These are phyloP conservation scores for Notodonta dromedarius DNA, from an alignment of 2,888 invertebrate species.

Conservation along the genomic window DNA sequence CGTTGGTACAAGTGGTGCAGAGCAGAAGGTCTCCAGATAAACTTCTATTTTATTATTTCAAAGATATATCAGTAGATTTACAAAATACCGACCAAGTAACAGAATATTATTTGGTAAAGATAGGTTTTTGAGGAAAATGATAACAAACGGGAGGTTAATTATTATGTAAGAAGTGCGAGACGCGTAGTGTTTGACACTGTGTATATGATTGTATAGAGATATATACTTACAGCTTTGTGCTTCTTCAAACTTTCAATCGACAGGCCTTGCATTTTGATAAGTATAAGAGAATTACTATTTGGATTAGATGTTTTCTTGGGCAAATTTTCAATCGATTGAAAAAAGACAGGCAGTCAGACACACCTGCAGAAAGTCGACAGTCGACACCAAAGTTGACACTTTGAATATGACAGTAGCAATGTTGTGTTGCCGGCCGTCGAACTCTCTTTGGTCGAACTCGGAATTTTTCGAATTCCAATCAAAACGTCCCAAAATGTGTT, in stretches of 20 bases:
- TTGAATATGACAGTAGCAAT: no score
- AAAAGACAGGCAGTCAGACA: background rate
- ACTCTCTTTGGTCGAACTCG: no score
- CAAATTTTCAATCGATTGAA: slow-evolving; percentile 4
- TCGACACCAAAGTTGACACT: no score
- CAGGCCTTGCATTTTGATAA: slow-evolving; percentile 88
- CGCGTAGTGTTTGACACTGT: slow-evolving; percentile 25
- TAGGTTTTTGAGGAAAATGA: background rate
- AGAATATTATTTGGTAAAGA: no score
- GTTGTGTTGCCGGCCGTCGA: no score
- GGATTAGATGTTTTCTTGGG: background rate
- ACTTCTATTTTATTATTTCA: no score
- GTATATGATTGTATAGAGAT: slow-evolving; percentile 8
- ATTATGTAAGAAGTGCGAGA: slow-evolving; percentile 73
- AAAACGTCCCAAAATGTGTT: no score
- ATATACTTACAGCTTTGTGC: slow-evolving; percentile 90
- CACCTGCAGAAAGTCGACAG: background rate
- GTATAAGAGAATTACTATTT: slow-evolving; percentile 7
- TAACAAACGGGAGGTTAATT: slow-evolving; percentile 68
- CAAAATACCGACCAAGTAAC: background rate
- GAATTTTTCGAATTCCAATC: no score
- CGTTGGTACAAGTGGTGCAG: no score
- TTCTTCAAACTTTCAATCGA: slow-evolving; percentile 88
- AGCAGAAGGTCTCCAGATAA: no score
- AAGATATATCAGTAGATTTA: no score